Evolutionary conservation across 2,113 vertebrate genomes (phyloP).

Genomic region (Capreolus pygargus): DNA sequence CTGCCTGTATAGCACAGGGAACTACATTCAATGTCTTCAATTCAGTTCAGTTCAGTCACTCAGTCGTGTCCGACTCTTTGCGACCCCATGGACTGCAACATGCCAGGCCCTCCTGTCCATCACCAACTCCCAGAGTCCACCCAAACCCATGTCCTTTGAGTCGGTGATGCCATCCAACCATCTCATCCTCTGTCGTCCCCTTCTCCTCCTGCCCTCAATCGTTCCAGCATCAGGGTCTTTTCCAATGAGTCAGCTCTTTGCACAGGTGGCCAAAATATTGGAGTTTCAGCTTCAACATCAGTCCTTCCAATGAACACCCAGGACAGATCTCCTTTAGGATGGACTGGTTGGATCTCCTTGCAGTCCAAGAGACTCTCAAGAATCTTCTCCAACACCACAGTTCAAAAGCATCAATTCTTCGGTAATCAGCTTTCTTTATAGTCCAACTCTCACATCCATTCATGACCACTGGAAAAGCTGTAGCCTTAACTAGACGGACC

Average conservation of each 20-base stretch:
- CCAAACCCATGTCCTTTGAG: background rate
- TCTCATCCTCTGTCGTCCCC: background rate
- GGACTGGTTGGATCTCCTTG: background rate
- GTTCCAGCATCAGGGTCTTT: background rate
- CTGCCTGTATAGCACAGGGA: background rate
- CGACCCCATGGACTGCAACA: background rate
- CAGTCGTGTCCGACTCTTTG: fast-evolving
- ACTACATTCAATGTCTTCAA: background rate
- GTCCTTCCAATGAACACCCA: background rate
- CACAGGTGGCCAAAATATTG: background rate
- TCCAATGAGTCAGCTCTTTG: background rate
- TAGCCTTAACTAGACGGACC: background rate
- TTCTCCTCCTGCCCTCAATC: background rate
- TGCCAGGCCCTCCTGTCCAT: background rate
- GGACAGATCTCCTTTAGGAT: background rate
- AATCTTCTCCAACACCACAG: background rate
- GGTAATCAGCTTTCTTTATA: background rate
- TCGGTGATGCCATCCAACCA: background rate
- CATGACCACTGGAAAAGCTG: background rate
- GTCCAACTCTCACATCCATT: background rate
- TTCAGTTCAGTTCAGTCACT: background rate
- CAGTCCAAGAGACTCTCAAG: background rate
- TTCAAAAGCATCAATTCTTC: background rate
- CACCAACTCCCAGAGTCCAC: background rate
- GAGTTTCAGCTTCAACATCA: background rate